A percentile compares a stretch with the other conserved stretches of the same genome.
Conservation (phyloP, 2,888 invertebrate species). For the Copidosoma aretas region DNA sequence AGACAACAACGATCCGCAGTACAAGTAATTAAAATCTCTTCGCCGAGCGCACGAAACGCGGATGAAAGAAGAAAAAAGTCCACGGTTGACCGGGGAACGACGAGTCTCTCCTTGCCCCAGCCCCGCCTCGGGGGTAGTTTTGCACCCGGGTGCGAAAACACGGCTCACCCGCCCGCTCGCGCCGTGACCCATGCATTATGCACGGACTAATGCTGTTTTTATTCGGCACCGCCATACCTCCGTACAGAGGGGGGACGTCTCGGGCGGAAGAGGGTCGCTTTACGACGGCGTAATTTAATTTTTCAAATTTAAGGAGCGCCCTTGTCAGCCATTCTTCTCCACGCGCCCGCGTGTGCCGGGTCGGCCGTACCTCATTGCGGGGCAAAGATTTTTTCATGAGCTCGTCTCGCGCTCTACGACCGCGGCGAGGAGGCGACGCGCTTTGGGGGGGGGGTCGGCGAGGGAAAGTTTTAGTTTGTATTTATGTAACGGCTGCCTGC, state of each 20-base stretch:
- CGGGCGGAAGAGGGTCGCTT: constrained; percentile 52
- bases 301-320: constrained; percentile 59
- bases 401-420: background rate
- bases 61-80: constrained; percentile 29
- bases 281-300: constrained; percentile 62
- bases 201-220: constrained; percentile 62
- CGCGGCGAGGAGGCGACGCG: background rate
- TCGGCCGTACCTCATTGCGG: constrained; percentile 39
- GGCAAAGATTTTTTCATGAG: constrained; percentile 43
- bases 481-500: constrained; percentile 39
- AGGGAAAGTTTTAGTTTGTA: constrained; percentile 36
- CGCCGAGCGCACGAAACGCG: constrained; percentile 27
- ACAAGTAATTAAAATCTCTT: constrained; percentile 37
- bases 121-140: background rate
- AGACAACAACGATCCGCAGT: too few species aligned
- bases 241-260: background rate
- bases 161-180: constrained; percentile 2
- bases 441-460: background rate
- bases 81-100: too few species aligned
- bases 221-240: constrained; percentile 45
- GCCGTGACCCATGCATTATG: constrained; percentile 59
- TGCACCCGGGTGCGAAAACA: background rate
- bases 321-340: constrained; percentile 41
- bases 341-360: constrained; percentile 5
- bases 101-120: too few species aligned